Base-by-base conservation (phyloP, 2,797 vertebrate species). In the Epinephelus malabaricus region DNA sequence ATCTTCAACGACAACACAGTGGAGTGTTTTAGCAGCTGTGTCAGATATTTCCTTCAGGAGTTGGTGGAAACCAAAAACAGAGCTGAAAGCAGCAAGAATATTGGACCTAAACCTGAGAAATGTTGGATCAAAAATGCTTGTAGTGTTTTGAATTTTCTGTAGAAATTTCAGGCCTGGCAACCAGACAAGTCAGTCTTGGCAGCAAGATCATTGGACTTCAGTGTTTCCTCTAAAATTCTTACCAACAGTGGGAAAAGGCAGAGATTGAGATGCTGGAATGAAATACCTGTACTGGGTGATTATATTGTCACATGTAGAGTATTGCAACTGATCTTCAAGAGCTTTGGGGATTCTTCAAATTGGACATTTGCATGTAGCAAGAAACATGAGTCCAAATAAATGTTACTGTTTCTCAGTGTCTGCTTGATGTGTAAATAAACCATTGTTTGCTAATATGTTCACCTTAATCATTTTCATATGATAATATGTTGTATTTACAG, bases 201-300 rank as follows among this genome's bases (percentile, higher is more conserved):
- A 30, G 67, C 70, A 49, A 83, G 86, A 79, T 88, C 86, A 81
- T 53, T 69, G 80, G 82, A 90, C 83, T 89, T 90, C 91, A 92
- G 85, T 89, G 89, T 88, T 94, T 92, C 88, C 92, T 92, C 92
- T 92, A 79, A 78, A 76, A 84, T 83, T 89, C 81, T 88, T 70
- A 78, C 76, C 78, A 75, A 81, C 65, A 46, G 64, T 45, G 76
- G 69, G 59, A 54, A 46, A 81, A 86, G 84, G 58, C 74, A 76
- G 77, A 72, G 77, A 72, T 61, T 30, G 74, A 81, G 80, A 81
- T 78, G 85, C 84, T 86, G 79, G 86, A 91, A 88, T 87, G 84
- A 86, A 89, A 85, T 77, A 90, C 66, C 75, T 82, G 76, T 76
- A 73, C 89, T 81, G 78, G 53, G 76, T 80, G 84, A 88, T 81